These are phyloP conservation scores for Pomatorhinus ruficollis DNA, from an alignment of 2,113 vertebrate genomes.

Conservation along the genomic window DNA sequence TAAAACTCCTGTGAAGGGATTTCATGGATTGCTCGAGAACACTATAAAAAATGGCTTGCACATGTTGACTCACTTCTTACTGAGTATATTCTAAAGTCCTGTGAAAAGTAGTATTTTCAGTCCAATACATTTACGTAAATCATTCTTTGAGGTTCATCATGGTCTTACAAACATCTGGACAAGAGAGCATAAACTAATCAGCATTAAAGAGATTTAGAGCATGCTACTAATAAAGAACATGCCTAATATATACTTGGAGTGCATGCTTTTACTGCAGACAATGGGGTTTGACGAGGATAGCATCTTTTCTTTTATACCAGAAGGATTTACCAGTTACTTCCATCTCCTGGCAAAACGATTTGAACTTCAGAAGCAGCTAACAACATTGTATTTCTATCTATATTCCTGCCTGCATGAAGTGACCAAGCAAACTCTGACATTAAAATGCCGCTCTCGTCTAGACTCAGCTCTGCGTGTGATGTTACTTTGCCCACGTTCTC, in stretches of 20 bases:
- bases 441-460: not conserved
- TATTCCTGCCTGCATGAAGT: not conserved
- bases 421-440: not conserved
- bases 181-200: not conserved
- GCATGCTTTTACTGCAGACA: not conserved
- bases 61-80: not conserved
- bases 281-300: not conserved
- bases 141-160: not conserved
- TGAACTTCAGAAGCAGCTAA: not conserved
- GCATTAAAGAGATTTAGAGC: not conserved
- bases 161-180: not conserved
- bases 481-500: not conserved
- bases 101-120: not conserved
- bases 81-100: not conserved
- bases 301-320: not conserved
- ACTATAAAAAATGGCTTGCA: not conserved
- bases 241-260: not conserved
- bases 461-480: not conserved
- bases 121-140: not conserved
- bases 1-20: not conserved
- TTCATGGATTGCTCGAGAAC: not conserved
- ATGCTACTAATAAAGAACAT: not conserved
- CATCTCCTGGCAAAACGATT: not conserved
- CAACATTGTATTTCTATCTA: not conserved
- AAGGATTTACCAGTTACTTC: not conserved